Evolutionary conservation across 2,888 invertebrate genomes (phyloP).

Genomic region (Caenorhabditis doughertyi): DNA sequence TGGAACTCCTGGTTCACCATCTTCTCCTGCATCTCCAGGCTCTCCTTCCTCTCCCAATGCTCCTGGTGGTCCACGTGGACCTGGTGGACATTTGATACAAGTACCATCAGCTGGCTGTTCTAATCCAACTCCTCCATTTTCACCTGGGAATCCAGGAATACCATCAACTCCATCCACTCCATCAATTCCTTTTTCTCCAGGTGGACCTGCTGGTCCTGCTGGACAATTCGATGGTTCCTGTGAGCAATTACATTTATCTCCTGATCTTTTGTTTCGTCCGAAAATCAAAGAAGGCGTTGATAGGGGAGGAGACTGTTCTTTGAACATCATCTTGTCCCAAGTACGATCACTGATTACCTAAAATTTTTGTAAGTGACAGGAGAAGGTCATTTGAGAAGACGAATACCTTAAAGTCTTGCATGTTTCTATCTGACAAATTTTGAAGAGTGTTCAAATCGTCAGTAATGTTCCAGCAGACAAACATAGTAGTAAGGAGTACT

Average conservation of each 20-base stretch:
- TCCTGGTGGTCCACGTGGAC: slow-evolving; percentile 61
- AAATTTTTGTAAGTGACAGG: slow-evolving; percentile 25
- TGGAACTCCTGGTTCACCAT: slow-evolving; percentile 61
- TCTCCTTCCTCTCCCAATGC: slow-evolving; percentile 42
- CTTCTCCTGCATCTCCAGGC: slow-evolving; percentile 62
- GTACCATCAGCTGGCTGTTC: slow-evolving; percentile 43
- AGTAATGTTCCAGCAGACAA: slow-evolving; percentile 60
- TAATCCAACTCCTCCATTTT: slow-evolving; percentile 30
- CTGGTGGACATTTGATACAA: slow-evolving; percentile 64
- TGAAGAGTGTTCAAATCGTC: slow-evolving; percentile 69
- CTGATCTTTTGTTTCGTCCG: slow-evolving; percentile 61
- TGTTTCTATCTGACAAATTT: slow-evolving; percentile 61
- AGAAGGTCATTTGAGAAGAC: slow-evolving; percentile 22
- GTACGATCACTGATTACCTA: slow-evolving; percentile 64
- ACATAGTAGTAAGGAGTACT: slow-evolving; percentile 60
- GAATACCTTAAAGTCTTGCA: slow-evolving; percentile 66
- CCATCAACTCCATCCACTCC: slow-evolving; percentile 63
- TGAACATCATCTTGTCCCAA: slow-evolving; percentile 70
- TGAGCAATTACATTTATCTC: slow-evolving; percentile 58
- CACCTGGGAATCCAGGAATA: slow-evolving; percentile 57
- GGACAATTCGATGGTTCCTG: slow-evolving; percentile 66
- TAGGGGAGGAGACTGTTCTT: slow-evolving; percentile 28
- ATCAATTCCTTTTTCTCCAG: slow-evolving; percentile 62
- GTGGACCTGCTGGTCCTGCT: slow-evolving; percentile 66
- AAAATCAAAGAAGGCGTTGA: slow-evolving; percentile 44